Conservation (phyloP, 2,888 invertebrate genomes). For the Ectemnius cavifrons region DNA sequence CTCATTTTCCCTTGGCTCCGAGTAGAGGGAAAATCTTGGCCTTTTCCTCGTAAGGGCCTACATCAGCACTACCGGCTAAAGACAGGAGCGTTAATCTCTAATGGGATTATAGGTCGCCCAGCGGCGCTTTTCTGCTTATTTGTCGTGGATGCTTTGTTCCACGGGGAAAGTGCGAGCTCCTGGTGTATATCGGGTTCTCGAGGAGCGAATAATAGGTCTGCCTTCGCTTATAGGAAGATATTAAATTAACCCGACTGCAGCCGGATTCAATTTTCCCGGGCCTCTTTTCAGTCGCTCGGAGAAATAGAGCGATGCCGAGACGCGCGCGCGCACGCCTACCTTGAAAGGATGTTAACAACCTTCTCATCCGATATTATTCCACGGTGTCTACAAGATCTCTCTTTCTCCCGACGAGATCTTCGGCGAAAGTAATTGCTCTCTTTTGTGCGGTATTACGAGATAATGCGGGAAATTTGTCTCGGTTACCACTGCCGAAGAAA, state of each 20-base stretch:
- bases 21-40: slow-evolving; percentile 1
- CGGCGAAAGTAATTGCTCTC: neutral
- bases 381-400: neutral
- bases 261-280: slow-evolving; percentile 49
- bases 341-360: slow-evolving; percentile 1
- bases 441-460: neutral
- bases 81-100: slow-evolving; percentile 28
- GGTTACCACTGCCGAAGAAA: neutral
- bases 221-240: slow-evolving; percentile 13
- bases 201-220: too few relatives aligned
- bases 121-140: too few relatives aligned
- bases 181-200: too few relatives aligned
- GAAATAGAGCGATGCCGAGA: neutral
- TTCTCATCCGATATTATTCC: too few relatives aligned
- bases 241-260: slow-evolving; percentile 52
- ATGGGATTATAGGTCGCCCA: slow-evolving; percentile 33
- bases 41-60: slow-evolving; percentile 2
- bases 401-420: neutral
- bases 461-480: slow-evolving; percentile 5
- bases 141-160: too few relatives aligned
- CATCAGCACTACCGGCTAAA: neutral
- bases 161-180: too few relatives aligned
- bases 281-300: slow-evolving; percentile 5
- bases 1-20: neutral
- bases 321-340: too few relatives aligned